A percentile compares a stretch with the other conserved stretches of the same genome.
Conservation (phyloP, 2,113 vertebrate species). For the Alouatta palliata region DNA sequence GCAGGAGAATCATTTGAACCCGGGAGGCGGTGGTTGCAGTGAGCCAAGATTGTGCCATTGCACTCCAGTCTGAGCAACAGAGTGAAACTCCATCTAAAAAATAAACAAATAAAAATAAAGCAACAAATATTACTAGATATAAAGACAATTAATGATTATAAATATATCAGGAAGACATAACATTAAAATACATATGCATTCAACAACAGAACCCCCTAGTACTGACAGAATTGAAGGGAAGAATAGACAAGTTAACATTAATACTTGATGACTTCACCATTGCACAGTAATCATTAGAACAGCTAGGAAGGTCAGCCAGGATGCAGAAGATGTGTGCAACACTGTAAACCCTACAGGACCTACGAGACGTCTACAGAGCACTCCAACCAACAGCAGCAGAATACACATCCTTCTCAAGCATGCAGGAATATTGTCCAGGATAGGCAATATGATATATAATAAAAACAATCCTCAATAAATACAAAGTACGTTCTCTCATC, state of each 20-base stretch:
- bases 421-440: not conserved
- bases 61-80: too few species aligned
- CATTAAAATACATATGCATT: too few species aligned
- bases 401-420: not conserved
- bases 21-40: too few species aligned
- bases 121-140: not conserved
- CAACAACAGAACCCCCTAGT: not conserved
- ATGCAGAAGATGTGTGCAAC: not conserved
- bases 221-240: not conserved
- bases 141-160: not conserved
- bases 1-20: too few species aligned
- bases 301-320: not conserved
- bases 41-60: too few species aligned
- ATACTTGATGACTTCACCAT: not conserved
- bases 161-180: not conserved
- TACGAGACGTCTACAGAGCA: not conserved
- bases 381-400: not conserved
- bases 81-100: not conserved
- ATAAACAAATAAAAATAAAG: not conserved
- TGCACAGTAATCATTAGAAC: not conserved
- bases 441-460: not conserved
- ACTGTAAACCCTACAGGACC: not conserved
- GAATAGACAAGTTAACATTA: not conserved
- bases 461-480: not conserved
- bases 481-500: not conserved